Conservation (phyloP, 2,113 vertebrate species). For the Monopterus albus region DNA sequence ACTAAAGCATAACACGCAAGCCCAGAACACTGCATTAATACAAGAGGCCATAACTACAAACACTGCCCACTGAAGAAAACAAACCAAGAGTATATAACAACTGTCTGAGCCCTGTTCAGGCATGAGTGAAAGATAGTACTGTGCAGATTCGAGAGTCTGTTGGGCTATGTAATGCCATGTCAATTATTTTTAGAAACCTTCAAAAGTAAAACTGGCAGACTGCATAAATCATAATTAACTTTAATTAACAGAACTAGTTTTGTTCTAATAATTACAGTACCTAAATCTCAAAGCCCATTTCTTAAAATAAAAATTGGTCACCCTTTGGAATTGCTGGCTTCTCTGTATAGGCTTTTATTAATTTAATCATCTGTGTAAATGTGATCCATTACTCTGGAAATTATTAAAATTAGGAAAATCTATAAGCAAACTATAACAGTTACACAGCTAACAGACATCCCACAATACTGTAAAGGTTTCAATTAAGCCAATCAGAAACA, state of each 20-base stretch:
- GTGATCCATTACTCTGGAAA: slow-evolving; percentile 43
- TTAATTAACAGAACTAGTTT: slow-evolving; percentile 72
- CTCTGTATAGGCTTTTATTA: slow-evolving; percentile 54
- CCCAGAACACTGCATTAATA: not conserved
- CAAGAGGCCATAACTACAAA: slow-evolving; percentile 14
- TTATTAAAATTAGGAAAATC: slow-evolving; percentile 47
- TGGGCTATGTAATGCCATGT: slow-evolving; percentile 34
- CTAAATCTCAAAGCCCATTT: slow-evolving; percentile 59
- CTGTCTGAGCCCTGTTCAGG: slow-evolving; percentile 24
- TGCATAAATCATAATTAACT: slow-evolving; percentile 71
- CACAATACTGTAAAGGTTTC: slow-evolving; percentile 27
- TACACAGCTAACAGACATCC: slow-evolving; percentile 46
- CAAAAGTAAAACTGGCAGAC: slow-evolving; percentile 72
- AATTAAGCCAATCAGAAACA: not conserved
- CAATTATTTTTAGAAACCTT: slow-evolving; percentile 59
- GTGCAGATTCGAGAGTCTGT: slow-evolving; percentile 27
- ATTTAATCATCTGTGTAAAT: slow-evolving; percentile 71
- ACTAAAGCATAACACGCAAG: slow-evolving; percentile 1
- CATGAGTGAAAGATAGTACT: slow-evolving; percentile 43
- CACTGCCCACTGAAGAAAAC: not conserved
- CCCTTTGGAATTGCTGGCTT: slow-evolving; percentile 62
- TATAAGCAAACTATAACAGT: slow-evolving; percentile 36
- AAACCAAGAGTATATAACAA: slow-evolving; percentile 36
- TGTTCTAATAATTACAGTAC: slow-evolving; percentile 66
- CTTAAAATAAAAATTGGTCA: slow-evolving; percentile 8